These are phyloP conservation scores for Amphiura filiformis DNA, from an alignment of 35 echinoderm and acorn worm genomes.

Conservation along the genomic window DNA sequence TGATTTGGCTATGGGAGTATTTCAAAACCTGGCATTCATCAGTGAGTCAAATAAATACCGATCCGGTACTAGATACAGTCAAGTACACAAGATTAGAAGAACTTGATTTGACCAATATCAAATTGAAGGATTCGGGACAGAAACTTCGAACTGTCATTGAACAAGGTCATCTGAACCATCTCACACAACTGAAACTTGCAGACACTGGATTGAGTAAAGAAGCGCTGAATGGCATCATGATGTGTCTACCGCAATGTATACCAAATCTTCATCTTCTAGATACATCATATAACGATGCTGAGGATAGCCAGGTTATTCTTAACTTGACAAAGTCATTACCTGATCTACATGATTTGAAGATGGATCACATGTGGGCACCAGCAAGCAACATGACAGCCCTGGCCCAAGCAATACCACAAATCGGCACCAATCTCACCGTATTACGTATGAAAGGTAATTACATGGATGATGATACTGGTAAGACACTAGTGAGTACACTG, in stretches of 20 bases:
- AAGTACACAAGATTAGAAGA: not conserved
- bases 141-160: not conserved
- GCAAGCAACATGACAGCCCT: not conserved
- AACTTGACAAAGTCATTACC: not conserved
- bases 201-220: not conserved
- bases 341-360: not conserved
- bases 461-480: not conserved
- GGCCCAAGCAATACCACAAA: not conserved
- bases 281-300: not conserved
- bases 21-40: not conserved
- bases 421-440: not conserved
- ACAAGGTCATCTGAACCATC: not conserved
- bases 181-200: not conserved
- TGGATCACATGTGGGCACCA: not conserved
- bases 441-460: not conserved
- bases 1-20: not conserved
- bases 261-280: not conserved
- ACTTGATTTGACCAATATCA: not conserved
- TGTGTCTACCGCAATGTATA: not conserved
- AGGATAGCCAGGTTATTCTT: not conserved
- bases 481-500: not conserved
- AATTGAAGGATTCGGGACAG: not conserved
- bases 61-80: not conserved
- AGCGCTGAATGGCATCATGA: not conserved
- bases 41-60: not conserved